Conservation (phyloP, 2,888 invertebrate species). For the Phortica okadai region DNA sequence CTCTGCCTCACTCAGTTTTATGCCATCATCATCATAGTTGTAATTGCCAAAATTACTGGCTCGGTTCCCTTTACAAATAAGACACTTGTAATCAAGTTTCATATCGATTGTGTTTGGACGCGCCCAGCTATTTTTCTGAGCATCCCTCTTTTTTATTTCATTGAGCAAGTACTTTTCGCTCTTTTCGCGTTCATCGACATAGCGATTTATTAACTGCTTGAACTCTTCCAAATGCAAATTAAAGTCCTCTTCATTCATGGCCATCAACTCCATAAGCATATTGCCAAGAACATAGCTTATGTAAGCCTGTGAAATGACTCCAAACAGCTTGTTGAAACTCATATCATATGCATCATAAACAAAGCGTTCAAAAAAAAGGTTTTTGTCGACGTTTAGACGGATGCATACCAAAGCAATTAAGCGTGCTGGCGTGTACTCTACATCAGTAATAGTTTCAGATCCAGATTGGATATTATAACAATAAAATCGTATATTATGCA, state of each 20-base stretch:
- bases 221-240: slow-evolving; percentile 56
- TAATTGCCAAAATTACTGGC: slow-evolving; percentile 71
- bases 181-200: slow-evolving; percentile 67
- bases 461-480: slow-evolving; percentile 60
- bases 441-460: slow-evolving; percentile 32
- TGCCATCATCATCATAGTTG: slow-evolving; percentile 63
- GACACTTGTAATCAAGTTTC: slow-evolving; percentile 64
- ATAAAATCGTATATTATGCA: slow-evolving; percentile 72
- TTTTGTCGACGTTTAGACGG: slow-evolving; percentile 60
- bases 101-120: slow-evolving; percentile 54
- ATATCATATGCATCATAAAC: slow-evolving; percentile 60
- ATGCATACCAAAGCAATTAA: slow-evolving; percentile 68
- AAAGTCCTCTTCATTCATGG: slow-evolving; percentile 68
- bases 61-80: slow-evolving; percentile 72
- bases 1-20: slow-evolving; percentile 34
- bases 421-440: slow-evolving; percentile 63
- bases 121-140: slow-evolving; percentile 63
- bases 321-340: slow-evolving; percentile 61
- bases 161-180: slow-evolving; percentile 66
- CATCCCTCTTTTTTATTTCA: slow-evolving; percentile 63
- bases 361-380: slow-evolving; percentile 66
- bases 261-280: slow-evolving; percentile 66
- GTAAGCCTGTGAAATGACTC: slow-evolving; percentile 68
- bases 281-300: slow-evolving; percentile 71
- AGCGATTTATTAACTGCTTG: slow-evolving; percentile 63